A percentile compares a stretch with the other conserved stretches of the same genome.
These are phyloP conservation scores for Prionace glauca DNA, from an alignment of 2,797 vertebrate genomes.

Conservation along the genomic window DNA sequence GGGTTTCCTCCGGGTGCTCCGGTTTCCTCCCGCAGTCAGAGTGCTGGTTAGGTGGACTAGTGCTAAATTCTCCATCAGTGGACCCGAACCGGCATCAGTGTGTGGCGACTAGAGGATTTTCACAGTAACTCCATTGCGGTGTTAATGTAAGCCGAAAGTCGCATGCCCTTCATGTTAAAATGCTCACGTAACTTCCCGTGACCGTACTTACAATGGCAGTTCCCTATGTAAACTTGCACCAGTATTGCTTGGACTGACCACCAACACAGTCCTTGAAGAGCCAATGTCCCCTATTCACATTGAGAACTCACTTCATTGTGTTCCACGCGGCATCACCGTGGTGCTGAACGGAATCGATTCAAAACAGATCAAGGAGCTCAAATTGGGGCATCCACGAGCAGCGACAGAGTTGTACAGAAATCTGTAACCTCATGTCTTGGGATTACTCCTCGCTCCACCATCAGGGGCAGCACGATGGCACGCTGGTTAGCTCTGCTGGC, in stretches of 20 bases:
- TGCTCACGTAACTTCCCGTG: not conserved
- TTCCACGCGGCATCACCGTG: not conserved
- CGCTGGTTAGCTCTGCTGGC: no score
- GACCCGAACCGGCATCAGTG: no score
- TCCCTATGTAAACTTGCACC: not conserved
- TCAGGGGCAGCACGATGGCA: no score
- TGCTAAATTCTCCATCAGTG: no score
- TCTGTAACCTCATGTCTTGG: not conserved
- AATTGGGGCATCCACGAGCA: not conserved
- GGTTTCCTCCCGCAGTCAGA: no score
- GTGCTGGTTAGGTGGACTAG: no score
- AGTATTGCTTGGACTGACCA: not conserved
- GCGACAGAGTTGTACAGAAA: not conserved
- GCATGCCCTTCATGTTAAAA: not conserved
- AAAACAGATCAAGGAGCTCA: not conserved
- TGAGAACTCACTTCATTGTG: not conserved
- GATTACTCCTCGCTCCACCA: not conserved
- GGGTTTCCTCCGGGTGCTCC: no score
- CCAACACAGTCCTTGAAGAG: not conserved
- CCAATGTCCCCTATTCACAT: not conserved
- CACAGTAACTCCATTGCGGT: no score
- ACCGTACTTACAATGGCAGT: not conserved
- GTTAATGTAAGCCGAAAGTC: not conserved
- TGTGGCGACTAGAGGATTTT: no score
- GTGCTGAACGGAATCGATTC: not conserved